Percentiles rank a stretch among this genome's conserved stretches.
Conservation (phyloP, 2,797 vertebrate genomes). For the Channa striata region DNA sequence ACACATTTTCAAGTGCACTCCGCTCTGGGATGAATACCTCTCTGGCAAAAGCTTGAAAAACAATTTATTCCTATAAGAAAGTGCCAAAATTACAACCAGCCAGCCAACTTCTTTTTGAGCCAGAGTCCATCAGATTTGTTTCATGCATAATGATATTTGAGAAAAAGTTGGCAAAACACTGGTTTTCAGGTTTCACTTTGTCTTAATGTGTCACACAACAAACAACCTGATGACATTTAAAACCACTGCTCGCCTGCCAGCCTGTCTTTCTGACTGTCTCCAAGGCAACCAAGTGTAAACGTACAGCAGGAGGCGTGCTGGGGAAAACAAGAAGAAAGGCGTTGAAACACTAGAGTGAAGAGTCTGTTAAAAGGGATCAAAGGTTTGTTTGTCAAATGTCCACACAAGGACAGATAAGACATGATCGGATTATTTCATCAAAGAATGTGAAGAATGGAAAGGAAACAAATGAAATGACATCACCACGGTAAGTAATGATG, state of each 20-base stretch:
- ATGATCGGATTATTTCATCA: background rate
- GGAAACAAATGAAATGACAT: background rate
- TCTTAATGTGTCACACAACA: slow-evolving; percentile 1
- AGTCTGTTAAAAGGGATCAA: slow-evolving; percentile 36
- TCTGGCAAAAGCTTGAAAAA: too few relatives aligned
- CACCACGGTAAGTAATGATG: slow-evolving; percentile 41
- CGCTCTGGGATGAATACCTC: too few relatives aligned
- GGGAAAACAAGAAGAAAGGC: slow-evolving; percentile 27
- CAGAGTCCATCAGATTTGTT: background rate
- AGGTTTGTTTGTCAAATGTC: slow-evolving; percentile 21
- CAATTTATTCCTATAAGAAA: too few relatives aligned
- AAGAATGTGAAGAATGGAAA: slow-evolving; percentile 7
- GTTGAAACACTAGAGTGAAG: slow-evolving; percentile 44
- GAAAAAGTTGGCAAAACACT: background rate
- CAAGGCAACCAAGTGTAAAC: slow-evolving; percentile 83
- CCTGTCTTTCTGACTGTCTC: slow-evolving; percentile 58
- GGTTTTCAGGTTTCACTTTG: background rate
- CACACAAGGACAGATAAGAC: slow-evolving; percentile 5
- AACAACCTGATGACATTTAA: slow-evolving; percentile 36
- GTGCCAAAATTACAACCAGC: too few relatives aligned
- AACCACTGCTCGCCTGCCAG: slow-evolving; percentile 37
- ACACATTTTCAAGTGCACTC: too few relatives aligned
- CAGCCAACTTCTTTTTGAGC: background rate
- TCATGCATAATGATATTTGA: background rate
- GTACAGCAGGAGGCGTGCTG: slow-evolving; percentile 64